Conservation (phyloP, 2,888 invertebrate species). For the Magallana nippona region DNA sequence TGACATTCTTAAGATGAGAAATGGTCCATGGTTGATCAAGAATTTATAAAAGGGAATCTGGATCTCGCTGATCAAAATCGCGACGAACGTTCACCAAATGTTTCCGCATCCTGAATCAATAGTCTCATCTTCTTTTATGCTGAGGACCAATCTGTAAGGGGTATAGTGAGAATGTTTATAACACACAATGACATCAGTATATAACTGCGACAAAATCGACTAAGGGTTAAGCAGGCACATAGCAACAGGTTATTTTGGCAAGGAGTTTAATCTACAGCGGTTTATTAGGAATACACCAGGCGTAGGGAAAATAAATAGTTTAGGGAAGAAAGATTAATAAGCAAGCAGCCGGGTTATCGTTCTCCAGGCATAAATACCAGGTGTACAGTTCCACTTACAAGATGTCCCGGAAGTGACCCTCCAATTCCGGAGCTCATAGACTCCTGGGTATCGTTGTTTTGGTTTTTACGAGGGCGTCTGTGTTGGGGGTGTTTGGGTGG, state of each 20-base stretch:
- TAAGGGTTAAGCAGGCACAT: not conserved
- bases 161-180: not conserved
- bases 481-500: not conserved
- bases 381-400: slow-evolving; percentile 20
- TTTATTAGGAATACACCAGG: not conserved
- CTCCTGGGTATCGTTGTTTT: slow-evolving; percentile 15
- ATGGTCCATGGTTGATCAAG: not conserved
- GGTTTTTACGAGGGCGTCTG: not conserved
- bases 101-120: slow-evolving; percentile 12
- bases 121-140: not conserved
- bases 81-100: slow-evolving; percentile 22
- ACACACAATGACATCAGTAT: not conserved
- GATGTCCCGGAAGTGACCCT: slow-evolving; percentile 28
- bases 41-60: not conserved
- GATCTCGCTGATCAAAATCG: slow-evolving; percentile 22
- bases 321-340: not conserved
- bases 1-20: not conserved
- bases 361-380: slow-evolving; percentile 11
- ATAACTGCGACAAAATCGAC: not conserved
- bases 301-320: not conserved
- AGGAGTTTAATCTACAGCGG: not conserved
- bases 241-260: slow-evolving; percentile 20
- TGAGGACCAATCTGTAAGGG: slow-evolving; percentile 26
- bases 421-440: slow-evolving; percentile 23
- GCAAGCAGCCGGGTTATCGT: not conserved